Evolutionary conservation across 2,888 invertebrate species (phyloP).

Genomic region (Bibio marci): DNA sequence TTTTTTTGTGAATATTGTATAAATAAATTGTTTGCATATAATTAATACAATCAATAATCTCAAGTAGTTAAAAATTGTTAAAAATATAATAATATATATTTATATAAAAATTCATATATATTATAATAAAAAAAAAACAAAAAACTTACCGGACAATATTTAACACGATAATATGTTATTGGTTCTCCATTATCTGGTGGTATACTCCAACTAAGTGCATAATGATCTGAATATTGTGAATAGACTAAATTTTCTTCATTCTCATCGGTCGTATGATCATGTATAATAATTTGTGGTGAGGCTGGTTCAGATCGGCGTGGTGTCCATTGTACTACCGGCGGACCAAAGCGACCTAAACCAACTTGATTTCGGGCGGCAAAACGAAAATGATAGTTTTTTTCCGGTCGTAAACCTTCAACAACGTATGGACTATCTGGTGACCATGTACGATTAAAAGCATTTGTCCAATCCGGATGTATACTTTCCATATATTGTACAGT

Average conservation of each 20-base stretch:
- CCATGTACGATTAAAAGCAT: conserved; percentile 58
- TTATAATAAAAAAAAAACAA: background rate
- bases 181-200: conserved; percentile 82
- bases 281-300: conserved; percentile 32
- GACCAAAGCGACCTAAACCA: conserved; percentile 59
- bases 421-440: conserved; percentile 63
- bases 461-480: conserved; percentile 47
- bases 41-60: no score
- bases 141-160: conserved; percentile 57
- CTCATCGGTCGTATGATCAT: conserved; percentile 27
- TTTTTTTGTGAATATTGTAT: background rate
- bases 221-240: conserved; percentile 58
- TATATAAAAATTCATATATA: no score
- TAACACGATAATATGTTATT: conserved; percentile 65
- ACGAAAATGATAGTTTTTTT: conserved; percentile 59
- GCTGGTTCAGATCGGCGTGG: conserved; percentile 64
- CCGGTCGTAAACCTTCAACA: conserved; percentile 60
- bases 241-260: conserved; percentile 30
- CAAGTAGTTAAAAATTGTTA: no score
- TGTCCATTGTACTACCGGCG: conserved; percentile 46
- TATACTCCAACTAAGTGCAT: conserved; percentile 66
- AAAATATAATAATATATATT: no score
- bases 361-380: conserved; percentile 76
- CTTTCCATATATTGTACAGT: conserved; percentile 60
- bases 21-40: no score